Evolutionary conservation across 2,888 invertebrate species (phyloP), one percentile per base, ranked within the genome.

Genomic region (Girardia tigrina): DNA sequence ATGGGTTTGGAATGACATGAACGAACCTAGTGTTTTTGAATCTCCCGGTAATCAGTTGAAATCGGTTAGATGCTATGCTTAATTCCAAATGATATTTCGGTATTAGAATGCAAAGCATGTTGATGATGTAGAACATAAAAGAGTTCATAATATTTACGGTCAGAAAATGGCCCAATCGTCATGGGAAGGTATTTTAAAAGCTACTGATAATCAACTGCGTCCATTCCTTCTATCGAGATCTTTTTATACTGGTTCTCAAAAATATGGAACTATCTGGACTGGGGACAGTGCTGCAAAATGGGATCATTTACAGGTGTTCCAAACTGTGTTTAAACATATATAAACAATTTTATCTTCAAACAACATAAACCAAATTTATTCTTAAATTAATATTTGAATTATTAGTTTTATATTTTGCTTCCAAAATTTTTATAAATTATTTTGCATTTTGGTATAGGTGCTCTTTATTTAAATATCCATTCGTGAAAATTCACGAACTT

Each of bases 1-100:
- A 0, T 90, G 90, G 84, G 83, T 92, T 42, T 98, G 98, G 98
- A 98, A 98, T 82, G 98, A 98, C 81, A 98, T 99, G 98, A 98
- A 98, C 81, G 98, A 99, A 82, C 98, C 98, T 0, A 94, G 94
- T 0, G 94, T 98, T 0, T 98, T 98, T 85, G 97, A 92, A 83
- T 97, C 97, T 0, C 98, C 98, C 0, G 98, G 99, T 86, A 88
- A 95, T 16, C 97, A 97, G 0, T 94, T 98, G 91, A 92, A 91
- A 16, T 97, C 27, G 23, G 98, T 23, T 14, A 27, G 8, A 72
- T 27, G n/a, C 12, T 14, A 14, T 12, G n/a, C 12, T 8, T 12
- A 36, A 8, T 36, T 12, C 8, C 12, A 36, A 36, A 36, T 36
- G 8, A 16, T 36, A 36, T 36, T 36, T 36, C 16, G 16, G 16